These are phyloP conservation scores for Murina feae DNA, from an alignment of 2,113 vertebrate species.

Conservation along the genomic window DNA sequence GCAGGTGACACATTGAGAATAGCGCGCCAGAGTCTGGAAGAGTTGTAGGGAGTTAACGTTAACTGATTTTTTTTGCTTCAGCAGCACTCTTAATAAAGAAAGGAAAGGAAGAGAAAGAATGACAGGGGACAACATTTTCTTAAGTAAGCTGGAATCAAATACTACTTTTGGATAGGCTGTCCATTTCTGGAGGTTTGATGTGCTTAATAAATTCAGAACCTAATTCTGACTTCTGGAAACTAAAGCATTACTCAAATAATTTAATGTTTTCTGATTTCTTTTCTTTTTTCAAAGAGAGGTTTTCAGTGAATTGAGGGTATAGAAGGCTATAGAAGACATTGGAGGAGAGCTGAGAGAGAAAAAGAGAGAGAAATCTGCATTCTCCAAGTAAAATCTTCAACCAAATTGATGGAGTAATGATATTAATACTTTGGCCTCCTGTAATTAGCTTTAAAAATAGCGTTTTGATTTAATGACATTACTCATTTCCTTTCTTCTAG, in stretches of 20 bases:
- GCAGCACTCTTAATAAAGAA: background rate
- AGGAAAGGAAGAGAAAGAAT: background rate
- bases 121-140: background rate
- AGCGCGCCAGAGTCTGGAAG: background rate
- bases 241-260: background rate
- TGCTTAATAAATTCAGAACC: conserved; percentile 8
- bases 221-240: background rate
- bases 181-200: background rate
- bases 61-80: background rate
- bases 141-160: background rate
- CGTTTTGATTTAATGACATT: conserved; percentile 67
- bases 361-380: conserved; percentile 40
- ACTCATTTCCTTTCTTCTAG: conserved; percentile 65
- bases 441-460: conserved; percentile 63
- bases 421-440: conserved; percentile 62
- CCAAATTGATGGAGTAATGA: background rate
- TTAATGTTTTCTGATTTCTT: background rate
- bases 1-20: background rate
- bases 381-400: conserved; percentile 5
- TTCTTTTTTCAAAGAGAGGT: background rate
- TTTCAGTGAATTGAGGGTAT: background rate
- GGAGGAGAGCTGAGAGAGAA: background rate
- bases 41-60: background rate
- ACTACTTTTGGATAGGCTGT: background rate
- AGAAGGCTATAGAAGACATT: background rate